Percentiles rank a stretch among this genome's conserved stretches.
phyloP scores from a whole-genome alignment of 2,888 invertebrate genomes.

The Stictocephala bisonia region DNA sequence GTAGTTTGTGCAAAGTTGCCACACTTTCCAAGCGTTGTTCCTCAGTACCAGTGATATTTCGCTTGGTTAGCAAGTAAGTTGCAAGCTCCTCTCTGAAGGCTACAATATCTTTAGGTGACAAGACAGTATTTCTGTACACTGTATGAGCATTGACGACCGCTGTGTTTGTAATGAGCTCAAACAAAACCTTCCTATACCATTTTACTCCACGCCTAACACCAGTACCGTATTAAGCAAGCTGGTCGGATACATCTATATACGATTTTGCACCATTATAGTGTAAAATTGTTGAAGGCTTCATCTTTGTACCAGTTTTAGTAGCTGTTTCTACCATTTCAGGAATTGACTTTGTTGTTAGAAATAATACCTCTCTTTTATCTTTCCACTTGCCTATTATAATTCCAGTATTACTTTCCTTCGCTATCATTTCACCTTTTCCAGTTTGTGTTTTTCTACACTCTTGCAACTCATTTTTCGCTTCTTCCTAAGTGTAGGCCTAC shows the following conservation, averaged over 20 bases:
- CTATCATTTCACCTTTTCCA: slow-evolving; percentile 23
- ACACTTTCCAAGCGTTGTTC: too few relatives aligned
- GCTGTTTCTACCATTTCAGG: slow-evolving; percentile 14
- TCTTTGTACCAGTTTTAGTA: neutral
- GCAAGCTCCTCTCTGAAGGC: too few relatives aligned
- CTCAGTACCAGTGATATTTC: too few relatives aligned
- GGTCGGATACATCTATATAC: slow-evolving; percentile 31
- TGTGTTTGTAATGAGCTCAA: slow-evolving; percentile 14
- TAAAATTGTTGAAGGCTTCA: slow-evolving; percentile 2
- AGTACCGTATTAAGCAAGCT: slow-evolving; percentile 15
- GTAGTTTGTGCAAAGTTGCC: too few relatives aligned
- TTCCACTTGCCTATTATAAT: too few relatives aligned
- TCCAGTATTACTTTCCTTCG: neutral
- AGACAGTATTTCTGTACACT: neutral
- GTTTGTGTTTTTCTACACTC: neutral
- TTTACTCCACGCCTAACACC: slow-evolving; percentile 18
- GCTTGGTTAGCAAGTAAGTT: too few relatives aligned
- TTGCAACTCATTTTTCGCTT: slow-evolving; percentile 3
- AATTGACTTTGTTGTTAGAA: slow-evolving; percentile 14
- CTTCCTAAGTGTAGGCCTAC: too few relatives aligned
- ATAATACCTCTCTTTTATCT: too few relatives aligned
- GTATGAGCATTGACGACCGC: slow-evolving; percentile 19
- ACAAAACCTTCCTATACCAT: slow-evolving; percentile 33
- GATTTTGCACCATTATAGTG: neutral
- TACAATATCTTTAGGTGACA: too few relatives aligned